Evolutionary conservation across 2,888 invertebrate species (phyloP).

Genomic region (Tipula vernalis): DNA sequence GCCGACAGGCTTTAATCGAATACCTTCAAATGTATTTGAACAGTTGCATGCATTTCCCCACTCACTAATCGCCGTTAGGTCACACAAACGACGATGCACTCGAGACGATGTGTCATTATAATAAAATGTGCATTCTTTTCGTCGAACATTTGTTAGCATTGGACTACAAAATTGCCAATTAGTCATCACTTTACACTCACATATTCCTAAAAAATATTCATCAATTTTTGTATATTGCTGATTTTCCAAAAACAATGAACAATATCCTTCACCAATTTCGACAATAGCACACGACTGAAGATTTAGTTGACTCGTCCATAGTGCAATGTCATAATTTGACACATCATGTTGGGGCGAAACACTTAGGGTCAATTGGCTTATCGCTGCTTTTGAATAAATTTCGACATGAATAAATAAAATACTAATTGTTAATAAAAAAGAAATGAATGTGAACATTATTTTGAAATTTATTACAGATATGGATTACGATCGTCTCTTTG

Average conservation of each 20-base stretch:
- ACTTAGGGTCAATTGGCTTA: neutral
- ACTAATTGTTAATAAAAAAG: constrained; percentile 6
- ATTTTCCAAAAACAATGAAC: constrained; percentile 23
- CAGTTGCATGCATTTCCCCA: constrained; percentile 26
- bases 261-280: constrained; percentile 36
- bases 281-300: constrained; percentile 37
- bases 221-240: constrained; percentile 14
- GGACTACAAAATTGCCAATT: constrained; percentile 34
- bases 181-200: constrained; percentile 29
- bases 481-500: constrained; percentile 9
- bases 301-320: constrained; percentile 32
- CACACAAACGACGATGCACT: constrained; percentile 36
- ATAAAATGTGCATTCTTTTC: constrained; percentile 28
- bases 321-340: constrained; percentile 27
- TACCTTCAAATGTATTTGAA: constrained; percentile 11
- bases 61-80: constrained; percentile 28
- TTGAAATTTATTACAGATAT: neutral
- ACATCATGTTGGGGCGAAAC: neutral
- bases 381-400: neutral
- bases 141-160: constrained; percentile 24
- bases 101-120: constrained; percentile 24
- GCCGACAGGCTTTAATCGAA: constrained; percentile 16
- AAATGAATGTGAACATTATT: constrained; percentile 4
- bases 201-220: constrained; percentile 36
- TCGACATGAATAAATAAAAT: neutral